Evolutionary conservation across 2,888 invertebrate species (phyloP), one percentile per base, ranked within the genome.

Genomic region (Sericinus montela): DNA sequence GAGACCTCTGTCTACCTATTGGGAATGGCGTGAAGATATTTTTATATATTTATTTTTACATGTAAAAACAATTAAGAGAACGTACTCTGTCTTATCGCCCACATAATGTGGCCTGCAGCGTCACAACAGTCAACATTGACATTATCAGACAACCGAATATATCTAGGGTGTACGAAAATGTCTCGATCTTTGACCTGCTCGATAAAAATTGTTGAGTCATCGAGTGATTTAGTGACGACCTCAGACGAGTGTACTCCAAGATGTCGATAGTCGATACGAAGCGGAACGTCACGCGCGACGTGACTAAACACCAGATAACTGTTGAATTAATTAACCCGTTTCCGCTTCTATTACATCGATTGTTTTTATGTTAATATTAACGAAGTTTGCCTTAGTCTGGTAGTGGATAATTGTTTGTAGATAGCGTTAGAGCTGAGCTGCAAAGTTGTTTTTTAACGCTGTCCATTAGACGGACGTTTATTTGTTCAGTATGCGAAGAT

Each of bases 161-260:
- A 35, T 39, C 28, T 6, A 25, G 37, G 3, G 36, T 37, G 36
- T 30, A 39, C 45, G 39, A 32, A 46, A 46, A 39, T 32, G 32
- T 39, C 38, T 13, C 23, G 45, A 46, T 34, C 45, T 46, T 34
- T 46, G 45, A 34, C 45, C 39, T 19, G 14, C 10, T 34, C 39
- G 45, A 46, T 46, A 45, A 38, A 38, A 32, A 10, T 30, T 13
- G 13, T 5, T 9, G 13, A 11, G 16, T 45, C 4, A 19, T 19
- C n/a, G 11, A 14, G 28, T 38, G 29, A 25, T 39, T 28, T 23
- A 25, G 45, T 34, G 45, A 34, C 25, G 45, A 23, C 11, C n/a
- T 8, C 3, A 29, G 15, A 7, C 14, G 19, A 44, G n/a, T 19
- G n/a, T 36, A 10, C 11, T 32, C 16, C 19, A 14, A 36, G 36